Evolutionary conservation across 2,797 vertebrate species (phyloP), one percentile per base, ranked within the genome.

Genomic region (Macroramphosus scolopax): DNA sequence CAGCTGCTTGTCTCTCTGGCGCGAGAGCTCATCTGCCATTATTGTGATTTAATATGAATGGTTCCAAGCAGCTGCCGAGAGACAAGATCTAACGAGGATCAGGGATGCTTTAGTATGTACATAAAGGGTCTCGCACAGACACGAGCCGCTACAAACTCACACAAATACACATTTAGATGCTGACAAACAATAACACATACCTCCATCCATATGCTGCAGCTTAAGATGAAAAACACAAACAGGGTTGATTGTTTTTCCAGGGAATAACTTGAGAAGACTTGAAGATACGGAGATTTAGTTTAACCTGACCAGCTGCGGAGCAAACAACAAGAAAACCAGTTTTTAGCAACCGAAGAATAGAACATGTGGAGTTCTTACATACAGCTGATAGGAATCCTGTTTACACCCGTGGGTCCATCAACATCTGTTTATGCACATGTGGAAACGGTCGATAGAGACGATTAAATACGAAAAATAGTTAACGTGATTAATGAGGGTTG

Each of bases 251-350:
- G 83, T 83, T 54, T 46, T 91, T 75, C 84, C 83, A 76, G 67
- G 76, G 77, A 84, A 88, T 17, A 40, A 61, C 37, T 77, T 52
- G 52, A 64, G 52, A 87, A 84, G 85, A 91, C 89, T 92, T 90
- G 82, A 91, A 87, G 85, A 89, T 85, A 75, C 88, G 89, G 87
- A 87, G 85, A 92, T 92, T 68, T 45, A 22, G 25, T 75, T 76
- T 68, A 64, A 72, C 44, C 48, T 25, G 53, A 57, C 44, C 18
- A 38, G 31, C 22, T 44, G 51, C 14, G 29, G 40, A 57, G 42
- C 30, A 61, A 72, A 56, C 15, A 50, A 20, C 11, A 46, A 24
- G 31, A 59, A 59, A 59, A 58, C 14, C n/a, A 53, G 36, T n/a
- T n/a, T n/a, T n/a, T n/a, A n/a, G n/a, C n/a, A n/a, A n/a, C n/a